Evolutionary conservation across 2,113 vertebrate species (phyloP).

Genomic region (Cyanoderma ruficeps): DNA sequence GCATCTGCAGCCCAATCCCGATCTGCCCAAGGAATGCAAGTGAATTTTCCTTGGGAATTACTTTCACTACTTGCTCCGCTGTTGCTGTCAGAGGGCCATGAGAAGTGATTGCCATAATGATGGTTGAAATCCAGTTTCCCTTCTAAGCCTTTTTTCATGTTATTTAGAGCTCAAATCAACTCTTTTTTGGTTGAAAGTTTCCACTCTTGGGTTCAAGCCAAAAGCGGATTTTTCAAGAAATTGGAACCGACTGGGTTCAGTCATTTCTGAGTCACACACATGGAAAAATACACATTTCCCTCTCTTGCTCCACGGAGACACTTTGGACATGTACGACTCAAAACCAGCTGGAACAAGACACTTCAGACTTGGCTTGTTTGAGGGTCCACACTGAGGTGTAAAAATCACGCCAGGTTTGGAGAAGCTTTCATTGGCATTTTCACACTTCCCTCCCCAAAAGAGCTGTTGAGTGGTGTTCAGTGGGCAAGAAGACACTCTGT

Average conservation of each 20-base stretch:
- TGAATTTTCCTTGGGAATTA: conserved; percentile 50
- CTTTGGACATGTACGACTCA: conserved; percentile 31
- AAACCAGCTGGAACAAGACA: conserved; percentile 58
- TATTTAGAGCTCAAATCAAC: conserved; percentile 45
- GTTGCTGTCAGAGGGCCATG: conserved; percentile 51
- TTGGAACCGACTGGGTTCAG: conserved; percentile 52
- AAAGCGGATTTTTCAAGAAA: conserved; percentile 58
- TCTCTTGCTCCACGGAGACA: background rate
- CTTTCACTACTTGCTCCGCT: conserved; percentile 38
- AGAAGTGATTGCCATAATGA: conserved; percentile 46
- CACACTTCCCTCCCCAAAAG: background rate
- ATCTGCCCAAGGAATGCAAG: background rate
- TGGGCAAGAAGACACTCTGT: background rate
- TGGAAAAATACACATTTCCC: conserved; percentile 61
- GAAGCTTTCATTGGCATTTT: background rate
- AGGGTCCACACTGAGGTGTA: conserved; percentile 31
- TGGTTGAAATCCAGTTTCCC: conserved; percentile 60
- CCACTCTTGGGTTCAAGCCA: conserved; percentile 52
- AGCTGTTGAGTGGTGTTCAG: background rate
- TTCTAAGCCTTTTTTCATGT: conserved; percentile 34
- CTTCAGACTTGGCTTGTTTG: conserved; percentile 52
- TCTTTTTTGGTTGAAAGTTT: conserved; percentile 59
- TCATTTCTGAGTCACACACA: conserved; percentile 61
- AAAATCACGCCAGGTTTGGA: conserved; percentile 38
- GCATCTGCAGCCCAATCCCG: background rate